phyloP scores from a whole-genome alignment of 2,888 invertebrate genomes.

The Synergus gifuensis region DNA sequence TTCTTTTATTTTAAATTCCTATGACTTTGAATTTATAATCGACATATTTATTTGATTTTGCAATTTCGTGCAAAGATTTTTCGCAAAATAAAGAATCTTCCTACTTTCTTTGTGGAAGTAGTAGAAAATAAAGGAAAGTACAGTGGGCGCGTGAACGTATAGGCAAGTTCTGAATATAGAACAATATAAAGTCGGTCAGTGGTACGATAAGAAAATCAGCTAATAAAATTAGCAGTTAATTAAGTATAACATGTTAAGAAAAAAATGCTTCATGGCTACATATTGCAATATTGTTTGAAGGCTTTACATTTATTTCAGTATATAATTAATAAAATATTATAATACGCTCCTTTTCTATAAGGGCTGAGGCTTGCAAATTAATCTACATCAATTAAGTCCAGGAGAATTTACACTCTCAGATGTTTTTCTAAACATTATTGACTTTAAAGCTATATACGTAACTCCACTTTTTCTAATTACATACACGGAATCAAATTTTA shows the following conservation, averaged over 20 bases:
- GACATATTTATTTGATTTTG: too few relatives aligned
- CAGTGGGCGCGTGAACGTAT: background rate
- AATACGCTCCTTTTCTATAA: too few relatives aligned
- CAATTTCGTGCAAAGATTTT: too few relatives aligned
- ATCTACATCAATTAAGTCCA: background rate
- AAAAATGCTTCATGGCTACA: background rate
- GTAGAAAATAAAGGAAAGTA: background rate
- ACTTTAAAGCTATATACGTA: background rate
- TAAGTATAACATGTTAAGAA: background rate
- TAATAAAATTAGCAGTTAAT: constrained; percentile 1
- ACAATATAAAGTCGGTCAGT: background rate
- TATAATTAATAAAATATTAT: too few relatives aligned
- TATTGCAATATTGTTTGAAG: background rate
- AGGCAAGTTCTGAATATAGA: background rate
- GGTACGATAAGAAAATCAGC: background rate
- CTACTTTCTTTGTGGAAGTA: background rate
- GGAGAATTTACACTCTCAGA: background rate
- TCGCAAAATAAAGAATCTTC: too few relatives aligned
- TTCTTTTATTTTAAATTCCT: too few relatives aligned
- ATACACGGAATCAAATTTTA: background rate
- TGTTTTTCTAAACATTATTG: background rate
- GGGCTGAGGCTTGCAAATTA: background rate
- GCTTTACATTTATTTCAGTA: too few relatives aligned
- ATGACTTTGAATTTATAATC: too few relatives aligned
- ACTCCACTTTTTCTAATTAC: background rate